Percentiles rank a stretch among this genome's conserved stretches.
Evolutionary conservation across 2,888 invertebrate genomes (phyloP).

Genomic region (Drosophila bunnanda): DNA sequence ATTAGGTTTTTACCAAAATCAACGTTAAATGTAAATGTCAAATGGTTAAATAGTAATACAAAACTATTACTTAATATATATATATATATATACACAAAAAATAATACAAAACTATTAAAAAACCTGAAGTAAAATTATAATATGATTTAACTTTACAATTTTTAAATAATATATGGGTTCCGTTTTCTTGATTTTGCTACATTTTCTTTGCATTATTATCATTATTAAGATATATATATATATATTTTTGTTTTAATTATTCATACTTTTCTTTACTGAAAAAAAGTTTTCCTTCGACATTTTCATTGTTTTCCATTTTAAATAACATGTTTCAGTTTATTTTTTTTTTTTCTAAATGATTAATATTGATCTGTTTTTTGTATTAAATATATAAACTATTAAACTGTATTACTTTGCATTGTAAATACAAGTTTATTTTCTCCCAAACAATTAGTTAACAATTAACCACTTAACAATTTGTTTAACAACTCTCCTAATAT

Average conservation of each 20-base stretch:
- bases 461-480: no score
- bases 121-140: neutral
- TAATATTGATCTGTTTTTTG: no score
- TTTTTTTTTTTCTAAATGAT: neutral
- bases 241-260: no score
- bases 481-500: no score
- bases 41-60: conserved; percentile 8
- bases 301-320: neutral
- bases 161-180: neutral
- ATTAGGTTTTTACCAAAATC: neutral
- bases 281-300: neutral
- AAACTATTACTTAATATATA: neutral
- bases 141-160: neutral
- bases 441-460: neutral
- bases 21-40: neutral
- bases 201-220: no score
- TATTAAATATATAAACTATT: no score
- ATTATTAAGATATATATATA: no score
- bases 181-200: no score
- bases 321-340: neutral
- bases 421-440: no score
- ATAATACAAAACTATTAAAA: neutral
- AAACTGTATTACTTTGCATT: no score
- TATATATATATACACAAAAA: no score
- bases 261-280: neutral